phyloP scores from a whole-genome alignment of 2,113 vertebrate genomes.

The Leptodactylus fuscus region DNA sequence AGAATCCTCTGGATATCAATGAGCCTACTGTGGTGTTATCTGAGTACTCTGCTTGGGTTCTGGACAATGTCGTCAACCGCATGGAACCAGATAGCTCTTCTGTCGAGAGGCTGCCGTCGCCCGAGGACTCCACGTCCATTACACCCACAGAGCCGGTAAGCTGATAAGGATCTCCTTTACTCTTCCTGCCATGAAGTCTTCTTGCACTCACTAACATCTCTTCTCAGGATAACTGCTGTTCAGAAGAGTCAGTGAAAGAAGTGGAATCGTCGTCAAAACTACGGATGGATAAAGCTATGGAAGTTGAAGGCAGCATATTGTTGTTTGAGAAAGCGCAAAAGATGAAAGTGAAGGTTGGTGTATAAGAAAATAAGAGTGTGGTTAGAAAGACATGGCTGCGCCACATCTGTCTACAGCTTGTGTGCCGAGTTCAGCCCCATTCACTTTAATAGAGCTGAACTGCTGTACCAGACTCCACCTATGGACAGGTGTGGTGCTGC shows the following conservation, averaged over 20 bases:
- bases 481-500: too few relatives aligned
- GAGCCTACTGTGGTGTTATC: constrained; percentile 69
- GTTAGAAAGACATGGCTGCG: too few relatives aligned
- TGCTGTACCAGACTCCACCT: too few relatives aligned
- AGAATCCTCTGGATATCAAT: too few relatives aligned
- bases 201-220: neutral
- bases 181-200: neutral
- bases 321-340: constrained; percentile 80
- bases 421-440: too few relatives aligned
- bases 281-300: constrained; percentile 77
- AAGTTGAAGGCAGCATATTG: constrained; percentile 83
- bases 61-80: constrained; percentile 67
- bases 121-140: constrained; percentile 14
- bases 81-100: neutral
- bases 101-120: neutral
- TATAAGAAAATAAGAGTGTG: neutral
- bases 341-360: constrained; percentile 81
- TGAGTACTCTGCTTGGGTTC: constrained; percentile 72
- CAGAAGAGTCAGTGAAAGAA: constrained; percentile 43
- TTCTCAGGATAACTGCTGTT: constrained; percentile 24
- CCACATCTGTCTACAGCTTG: too few relatives aligned
- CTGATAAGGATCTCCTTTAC: neutral
- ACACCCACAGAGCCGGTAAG: neutral
- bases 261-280: constrained; percentile 62
- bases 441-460: too few relatives aligned